Evolutionary conservation across 2,888 invertebrate species (phyloP).

Genomic region (Notocelia uddmanniana): DNA sequence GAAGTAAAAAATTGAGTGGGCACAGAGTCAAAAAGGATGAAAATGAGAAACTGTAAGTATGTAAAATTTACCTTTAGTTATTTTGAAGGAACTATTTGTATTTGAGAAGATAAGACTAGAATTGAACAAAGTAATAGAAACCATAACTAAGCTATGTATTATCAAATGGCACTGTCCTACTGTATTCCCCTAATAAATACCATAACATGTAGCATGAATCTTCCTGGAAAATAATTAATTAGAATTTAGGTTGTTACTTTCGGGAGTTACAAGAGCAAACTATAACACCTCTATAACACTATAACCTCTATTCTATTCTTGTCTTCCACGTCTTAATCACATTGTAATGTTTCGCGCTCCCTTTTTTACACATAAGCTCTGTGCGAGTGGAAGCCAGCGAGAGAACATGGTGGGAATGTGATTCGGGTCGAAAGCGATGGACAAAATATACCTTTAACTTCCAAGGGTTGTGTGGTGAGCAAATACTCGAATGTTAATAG

Average conservation of each 20-base stretch:
- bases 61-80: too few relatives aligned
- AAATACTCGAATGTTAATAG: constrained; percentile 32
- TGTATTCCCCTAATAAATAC: neutral
- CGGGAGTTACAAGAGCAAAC: neutral
- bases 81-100: too few relatives aligned
- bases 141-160: too few relatives aligned
- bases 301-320: too few relatives aligned
- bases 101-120: too few relatives aligned
- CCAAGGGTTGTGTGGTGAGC: constrained; percentile 1
- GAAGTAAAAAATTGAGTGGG: too few relatives aligned
- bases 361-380: too few relatives aligned
- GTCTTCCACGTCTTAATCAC: too few relatives aligned
- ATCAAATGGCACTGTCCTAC: neutral
- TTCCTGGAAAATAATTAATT: constrained; percentile 31
- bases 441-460: neutral
- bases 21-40: too few relatives aligned
- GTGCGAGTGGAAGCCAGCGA: neutral
- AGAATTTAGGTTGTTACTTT: constrained; percentile 22
- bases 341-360: too few relatives aligned
- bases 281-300: constrained; percentile 13
- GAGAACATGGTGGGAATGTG: neutral
- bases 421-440: neutral
- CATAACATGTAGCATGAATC: neutral
- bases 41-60: too few relatives aligned
- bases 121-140: too few relatives aligned